These are phyloP conservation scores for Corydoras maculifer DNA, from an alignment of 2,113 vertebrate species.

Conservation along the genomic window DNA sequence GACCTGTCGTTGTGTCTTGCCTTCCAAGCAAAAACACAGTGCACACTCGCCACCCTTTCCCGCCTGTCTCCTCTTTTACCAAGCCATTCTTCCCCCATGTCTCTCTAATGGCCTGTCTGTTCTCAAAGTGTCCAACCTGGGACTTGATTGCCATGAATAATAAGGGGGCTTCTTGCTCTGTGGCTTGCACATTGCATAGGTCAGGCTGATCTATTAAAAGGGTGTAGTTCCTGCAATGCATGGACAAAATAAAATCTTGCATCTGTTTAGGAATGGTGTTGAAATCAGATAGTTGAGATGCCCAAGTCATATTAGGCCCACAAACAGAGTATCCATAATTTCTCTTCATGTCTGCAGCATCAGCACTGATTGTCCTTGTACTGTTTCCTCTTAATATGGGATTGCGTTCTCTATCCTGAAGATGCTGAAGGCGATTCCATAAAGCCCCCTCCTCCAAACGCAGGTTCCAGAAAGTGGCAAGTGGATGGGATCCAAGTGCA, in stretches of 20 bases:
- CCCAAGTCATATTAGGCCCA: conserved; percentile 33
- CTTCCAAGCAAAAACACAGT: conserved; percentile 68
- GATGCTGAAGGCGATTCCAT: conserved; percentile 68
- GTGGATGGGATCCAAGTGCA: conserved; percentile 53
- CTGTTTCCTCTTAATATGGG: conserved; percentile 56
- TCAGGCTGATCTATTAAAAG: conserved; percentile 62
- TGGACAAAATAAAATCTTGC: conserved; percentile 62
- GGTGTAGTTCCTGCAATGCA: conserved; percentile 65
- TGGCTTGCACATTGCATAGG: conserved; percentile 46
- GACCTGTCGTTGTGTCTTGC: conserved; percentile 60
- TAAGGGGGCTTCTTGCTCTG: conserved; percentile 42
- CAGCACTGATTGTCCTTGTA: conserved; percentile 3
- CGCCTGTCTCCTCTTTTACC: conserved; percentile 42
- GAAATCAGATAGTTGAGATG: conserved; percentile 44
- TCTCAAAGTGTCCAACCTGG: conserved; percentile 68
- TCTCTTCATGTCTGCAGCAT: conserved; percentile 6
- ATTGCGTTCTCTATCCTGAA: conserved; percentile 63
- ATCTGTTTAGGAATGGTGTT: conserved; percentile 60
- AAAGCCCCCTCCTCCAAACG: conserved; percentile 56
- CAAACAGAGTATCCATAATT: conserved; percentile 36
- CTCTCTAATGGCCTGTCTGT: conserved; percentile 72
- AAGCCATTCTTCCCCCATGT: conserved; percentile 65
- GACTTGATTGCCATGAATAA: conserved; percentile 72
- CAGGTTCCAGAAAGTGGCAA: conserved; percentile 66
- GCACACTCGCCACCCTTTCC: conserved; percentile 48